Conservation (phyloP, 2,888 invertebrate genomes). For the Coelogynopora nodosa region DNA sequence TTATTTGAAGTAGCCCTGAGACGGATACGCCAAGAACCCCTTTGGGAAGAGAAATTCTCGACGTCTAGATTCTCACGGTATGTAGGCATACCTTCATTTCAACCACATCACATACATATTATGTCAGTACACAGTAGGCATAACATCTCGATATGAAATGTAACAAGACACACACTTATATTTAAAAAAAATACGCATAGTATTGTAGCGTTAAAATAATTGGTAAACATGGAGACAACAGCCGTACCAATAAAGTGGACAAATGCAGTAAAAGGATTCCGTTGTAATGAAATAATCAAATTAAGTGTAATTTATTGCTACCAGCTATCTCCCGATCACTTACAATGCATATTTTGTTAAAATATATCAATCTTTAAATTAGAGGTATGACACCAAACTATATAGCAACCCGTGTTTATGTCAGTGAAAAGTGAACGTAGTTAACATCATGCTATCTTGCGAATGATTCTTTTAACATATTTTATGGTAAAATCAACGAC, state of each 20-base stretch:
- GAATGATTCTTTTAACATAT: no score
- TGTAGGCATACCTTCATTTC: background rate
- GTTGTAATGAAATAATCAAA: background rate
- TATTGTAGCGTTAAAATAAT: background rate
- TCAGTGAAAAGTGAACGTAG: no score
- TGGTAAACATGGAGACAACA: background rate
- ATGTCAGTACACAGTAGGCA: background rate
- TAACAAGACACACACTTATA: background rate
- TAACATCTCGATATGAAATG: background rate
- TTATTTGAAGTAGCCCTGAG: conserved; percentile 23
- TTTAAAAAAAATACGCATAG: background rate
- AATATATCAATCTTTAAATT: no score
- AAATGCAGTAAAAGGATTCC: background rate
- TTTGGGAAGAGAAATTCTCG: background rate
- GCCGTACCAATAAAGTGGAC: background rate
- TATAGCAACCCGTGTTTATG: no score
- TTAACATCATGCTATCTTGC: no score
- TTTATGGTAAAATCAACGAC: no score
- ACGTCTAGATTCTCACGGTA: background rate
- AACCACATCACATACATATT: background rate
- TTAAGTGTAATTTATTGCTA: background rate
- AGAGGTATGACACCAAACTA: no score
- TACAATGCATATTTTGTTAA: no score
- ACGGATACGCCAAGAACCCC: background rate
- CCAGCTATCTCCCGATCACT: no score